A percentile compares a stretch with the other conserved stretches of the same genome.
Evolutionary conservation across 1,140 invertebrate species (phyloP).

Genomic region (Orchestia grillus): DNA sequence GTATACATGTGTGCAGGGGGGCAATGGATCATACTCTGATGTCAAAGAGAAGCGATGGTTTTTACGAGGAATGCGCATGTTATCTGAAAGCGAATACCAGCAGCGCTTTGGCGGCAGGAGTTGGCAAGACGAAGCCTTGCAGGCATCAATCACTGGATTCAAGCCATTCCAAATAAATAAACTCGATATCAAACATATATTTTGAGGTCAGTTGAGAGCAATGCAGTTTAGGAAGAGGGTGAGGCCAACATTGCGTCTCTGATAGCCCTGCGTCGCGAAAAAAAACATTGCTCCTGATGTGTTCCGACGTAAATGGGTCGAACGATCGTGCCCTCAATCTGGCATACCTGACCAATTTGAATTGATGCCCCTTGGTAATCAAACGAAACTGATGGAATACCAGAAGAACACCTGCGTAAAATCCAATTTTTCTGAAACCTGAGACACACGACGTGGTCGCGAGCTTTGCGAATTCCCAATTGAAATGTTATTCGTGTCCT

Average conservation of each 20-base stretch:
- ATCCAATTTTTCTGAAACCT: background rate
- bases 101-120: background rate
- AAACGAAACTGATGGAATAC: background rate
- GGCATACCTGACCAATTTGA: background rate
- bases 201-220: background rate
- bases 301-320: background rate
- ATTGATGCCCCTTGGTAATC: background rate
- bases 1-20: too few species aligned
- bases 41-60: background rate
- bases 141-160: background rate
- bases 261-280: background rate
- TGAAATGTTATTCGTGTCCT: background rate
- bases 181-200: background rate
- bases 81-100: background rate
- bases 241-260: background rate
- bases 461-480: background rate
- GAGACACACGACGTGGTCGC: background rate
- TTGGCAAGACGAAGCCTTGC: background rate
- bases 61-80: background rate
- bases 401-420: background rate
- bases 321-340: background rate
- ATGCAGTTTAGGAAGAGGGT: background rate
- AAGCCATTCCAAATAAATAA: background rate
- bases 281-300: background rate
- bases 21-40: background rate